Conservation (phyloP, 2,113 vertebrate species). For the human region DNA sequence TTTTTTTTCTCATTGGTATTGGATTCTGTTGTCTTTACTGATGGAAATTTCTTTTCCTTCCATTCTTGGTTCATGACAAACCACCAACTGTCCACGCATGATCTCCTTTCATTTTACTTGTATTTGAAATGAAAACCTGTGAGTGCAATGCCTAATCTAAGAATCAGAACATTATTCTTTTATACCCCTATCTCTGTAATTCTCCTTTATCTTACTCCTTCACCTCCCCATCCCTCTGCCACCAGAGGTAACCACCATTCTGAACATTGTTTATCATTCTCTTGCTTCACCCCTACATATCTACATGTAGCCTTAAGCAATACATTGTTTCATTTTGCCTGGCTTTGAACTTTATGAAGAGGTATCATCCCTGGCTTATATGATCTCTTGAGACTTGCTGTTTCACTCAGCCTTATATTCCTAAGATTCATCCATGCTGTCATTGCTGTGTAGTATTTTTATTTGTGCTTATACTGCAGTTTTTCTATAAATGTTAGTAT, state of each 20-base stretch:
- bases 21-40: not conserved
- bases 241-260: not conserved
- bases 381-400: not conserved
- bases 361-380: not conserved
- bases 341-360: slow-evolving; percentile 35
- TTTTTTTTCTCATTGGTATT: not conserved
- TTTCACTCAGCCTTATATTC: not conserved
- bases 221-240: not conserved
- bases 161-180: not conserved
- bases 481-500: not conserved
- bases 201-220: not conserved
- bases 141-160: not conserved
- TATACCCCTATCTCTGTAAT: not conserved
- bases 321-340: not conserved
- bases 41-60: not conserved
- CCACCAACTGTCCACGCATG: not conserved
- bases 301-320: not conserved
- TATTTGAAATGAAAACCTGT: not conserved
- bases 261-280: not conserved
- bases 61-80: not conserved
- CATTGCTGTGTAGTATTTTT: not conserved
- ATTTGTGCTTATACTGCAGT: not conserved
- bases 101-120: not conserved
- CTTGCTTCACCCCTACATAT: not conserved
- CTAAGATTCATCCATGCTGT: not conserved